These are phyloP conservation scores for Alca torda DNA, from an alignment of 2,797 vertebrate genomes.

Conservation along the genomic window DNA sequence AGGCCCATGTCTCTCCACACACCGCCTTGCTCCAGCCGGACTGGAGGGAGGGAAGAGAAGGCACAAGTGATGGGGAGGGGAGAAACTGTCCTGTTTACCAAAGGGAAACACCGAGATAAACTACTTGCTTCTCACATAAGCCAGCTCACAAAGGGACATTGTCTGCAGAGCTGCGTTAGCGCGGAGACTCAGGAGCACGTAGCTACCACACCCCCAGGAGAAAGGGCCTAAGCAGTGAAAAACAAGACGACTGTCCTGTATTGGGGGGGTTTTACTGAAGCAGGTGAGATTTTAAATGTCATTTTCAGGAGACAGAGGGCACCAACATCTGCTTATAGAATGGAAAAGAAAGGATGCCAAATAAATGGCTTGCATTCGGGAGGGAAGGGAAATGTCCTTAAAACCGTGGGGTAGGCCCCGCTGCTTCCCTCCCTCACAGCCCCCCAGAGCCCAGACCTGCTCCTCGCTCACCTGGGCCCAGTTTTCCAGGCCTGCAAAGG, in stretches of 20 bases:
- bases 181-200: not conserved
- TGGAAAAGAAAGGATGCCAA: not conserved
- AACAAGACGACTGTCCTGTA: not conserved
- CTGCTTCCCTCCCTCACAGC: not conserved
- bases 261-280: not conserved
- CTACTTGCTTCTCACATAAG: not conserved
- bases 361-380: not conserved
- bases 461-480: not conserved
- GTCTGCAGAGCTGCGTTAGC: not conserved
- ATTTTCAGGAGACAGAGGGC: not conserved
- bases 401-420: not conserved
- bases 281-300: not conserved
- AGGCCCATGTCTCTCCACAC: not conserved
- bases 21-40: not conserved
- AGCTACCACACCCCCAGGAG: not conserved
- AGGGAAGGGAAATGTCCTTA: not conserved
- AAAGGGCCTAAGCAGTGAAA: not conserved
- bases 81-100: not conserved
- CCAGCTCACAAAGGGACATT: not conserved
- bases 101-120: not conserved
- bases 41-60: not conserved
- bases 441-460: not conserved
- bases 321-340: not conserved
- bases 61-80: not conserved
- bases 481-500: not conserved